Evolutionary conservation across 2,797 vertebrate species (phyloP), one percentile per base, ranked within the genome.

Genomic region (Hippocampus kuda): DNA sequence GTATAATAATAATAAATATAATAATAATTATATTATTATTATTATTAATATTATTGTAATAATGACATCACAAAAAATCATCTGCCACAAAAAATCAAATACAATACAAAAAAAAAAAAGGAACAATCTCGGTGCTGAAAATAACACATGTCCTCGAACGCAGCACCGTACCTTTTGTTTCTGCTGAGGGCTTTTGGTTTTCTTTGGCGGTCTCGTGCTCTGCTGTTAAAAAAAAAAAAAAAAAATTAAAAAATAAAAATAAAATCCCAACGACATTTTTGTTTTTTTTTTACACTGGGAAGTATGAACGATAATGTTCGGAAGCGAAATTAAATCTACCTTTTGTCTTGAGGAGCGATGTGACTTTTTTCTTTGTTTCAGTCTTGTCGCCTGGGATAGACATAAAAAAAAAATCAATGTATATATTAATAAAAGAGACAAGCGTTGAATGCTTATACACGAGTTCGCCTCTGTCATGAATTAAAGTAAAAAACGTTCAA

Each of bases 141-240:
- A 46, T 46, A 0, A 15, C 44, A 15, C 1, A n/a, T 16, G 49
- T 0, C 49, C 18, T 38, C 1, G 12, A 22, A 34, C 1, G 2
- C 24, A 56, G 26, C 3, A 62, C 30, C 24, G 7, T 75, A 86
- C 86, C 86, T 82, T 79, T 85, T 74, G 77, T 82, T 53, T 46
- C 70, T 67, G 77, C 63, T 51, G 74, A 48, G 27, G 62, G 64
- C 71, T 72, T 86, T n/a, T 74, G 69, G 61, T 79, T 82, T 72
- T 75, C 77, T 76, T 75, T 79, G 26, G 49, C 62, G 68, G 62
- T 18, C 49, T 80, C 77, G 34, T 70, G 44, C 66, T 84, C 84
- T 85, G 74, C 8, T 70, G 74, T 62, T 41, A 70, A 67, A 70
- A 72, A 44, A 7, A 22, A 70, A 48, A 18, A 18, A n/a, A 42